phyloP scores from a whole-genome alignment of 2,888 invertebrate species.

The Trichogramma evanescens region DNA sequence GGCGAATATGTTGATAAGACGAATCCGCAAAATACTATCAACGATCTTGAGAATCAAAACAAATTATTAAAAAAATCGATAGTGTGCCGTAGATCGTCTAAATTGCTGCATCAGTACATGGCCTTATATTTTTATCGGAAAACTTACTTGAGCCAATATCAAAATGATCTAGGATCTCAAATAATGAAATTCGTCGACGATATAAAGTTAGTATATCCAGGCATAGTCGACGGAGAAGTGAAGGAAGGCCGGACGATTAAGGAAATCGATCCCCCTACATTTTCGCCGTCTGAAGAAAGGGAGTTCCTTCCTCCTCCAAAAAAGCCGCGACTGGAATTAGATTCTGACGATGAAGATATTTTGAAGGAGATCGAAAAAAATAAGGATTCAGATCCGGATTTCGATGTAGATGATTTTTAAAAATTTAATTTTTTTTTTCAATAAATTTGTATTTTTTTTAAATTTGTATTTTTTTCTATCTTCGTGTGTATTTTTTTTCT shows the following conservation, averaged over 20 bases:
- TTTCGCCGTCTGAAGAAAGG: too few species aligned
- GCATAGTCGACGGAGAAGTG: too few species aligned
- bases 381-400: not conserved
- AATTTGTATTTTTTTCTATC: not conserved
- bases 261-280: too few species aligned
- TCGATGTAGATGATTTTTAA: not conserved
- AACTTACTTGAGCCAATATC: too few species aligned
- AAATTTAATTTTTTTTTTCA: not conserved
- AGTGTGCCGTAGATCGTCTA: not conserved
- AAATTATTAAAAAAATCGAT: constrained; percentile 3
- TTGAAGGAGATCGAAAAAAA: not conserved
- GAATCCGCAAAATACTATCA: constrained; percentile 5
- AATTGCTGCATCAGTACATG: constrained; percentile 10
- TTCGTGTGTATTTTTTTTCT: not conserved
- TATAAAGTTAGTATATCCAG: too few species aligned
- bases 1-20: constrained; percentile 8
- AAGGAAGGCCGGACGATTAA: too few species aligned
- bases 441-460: not conserved
- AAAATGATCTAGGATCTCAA: too few species aligned
- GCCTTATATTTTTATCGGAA: not conserved
- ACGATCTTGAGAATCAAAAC: constrained; percentile 13
- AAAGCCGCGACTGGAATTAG: not conserved
- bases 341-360: not conserved
- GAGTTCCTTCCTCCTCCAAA: too few species aligned
- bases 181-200: too few species aligned